A percentile compares a stretch with the other conserved stretches of the same genome.
These are phyloP conservation scores for Aphodius granarius DNA, from an alignment of 2,888 invertebrate genomes.

Conservation along the genomic window DNA sequence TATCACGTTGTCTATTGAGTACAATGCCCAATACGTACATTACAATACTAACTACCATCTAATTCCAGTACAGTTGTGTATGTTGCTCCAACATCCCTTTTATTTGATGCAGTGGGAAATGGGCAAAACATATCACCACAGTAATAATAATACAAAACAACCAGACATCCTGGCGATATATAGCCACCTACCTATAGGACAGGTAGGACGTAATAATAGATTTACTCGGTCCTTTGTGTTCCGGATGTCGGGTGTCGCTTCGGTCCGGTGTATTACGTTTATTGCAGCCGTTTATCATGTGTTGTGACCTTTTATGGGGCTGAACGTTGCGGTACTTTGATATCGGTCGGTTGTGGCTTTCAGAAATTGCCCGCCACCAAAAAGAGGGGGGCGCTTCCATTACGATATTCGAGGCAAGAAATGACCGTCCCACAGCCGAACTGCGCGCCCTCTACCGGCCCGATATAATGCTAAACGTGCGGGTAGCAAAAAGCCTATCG, in stretches of 20 bases:
- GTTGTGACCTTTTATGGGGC: not conserved
- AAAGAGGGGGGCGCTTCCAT: not conserved
- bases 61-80: not conserved
- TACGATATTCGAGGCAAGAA: not conserved
- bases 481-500: not conserved
- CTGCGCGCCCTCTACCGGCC: not conserved
- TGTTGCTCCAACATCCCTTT: too few species aligned
- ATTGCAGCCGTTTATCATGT: not conserved
- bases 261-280: not conserved
- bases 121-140: too few species aligned
- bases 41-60: not conserved
- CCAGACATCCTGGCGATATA: not conserved
- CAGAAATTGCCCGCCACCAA: not conserved
- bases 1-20: too few species aligned
- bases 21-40: too few species aligned
- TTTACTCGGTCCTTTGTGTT: not conserved
- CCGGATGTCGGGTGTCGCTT: not conserved
- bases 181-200: too few species aligned
- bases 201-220: not conserved
- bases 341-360: not conserved
- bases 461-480: not conserved
- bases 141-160: too few species aligned
- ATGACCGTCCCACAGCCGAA: not conserved
- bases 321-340: not conserved
- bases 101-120: too few species aligned